A percentile compares a stretch with the other conserved stretches of the same genome.
Evolutionary conservation across 2,888 invertebrate species (phyloP).

Genomic region (Iphiclides podalirius): DNA sequence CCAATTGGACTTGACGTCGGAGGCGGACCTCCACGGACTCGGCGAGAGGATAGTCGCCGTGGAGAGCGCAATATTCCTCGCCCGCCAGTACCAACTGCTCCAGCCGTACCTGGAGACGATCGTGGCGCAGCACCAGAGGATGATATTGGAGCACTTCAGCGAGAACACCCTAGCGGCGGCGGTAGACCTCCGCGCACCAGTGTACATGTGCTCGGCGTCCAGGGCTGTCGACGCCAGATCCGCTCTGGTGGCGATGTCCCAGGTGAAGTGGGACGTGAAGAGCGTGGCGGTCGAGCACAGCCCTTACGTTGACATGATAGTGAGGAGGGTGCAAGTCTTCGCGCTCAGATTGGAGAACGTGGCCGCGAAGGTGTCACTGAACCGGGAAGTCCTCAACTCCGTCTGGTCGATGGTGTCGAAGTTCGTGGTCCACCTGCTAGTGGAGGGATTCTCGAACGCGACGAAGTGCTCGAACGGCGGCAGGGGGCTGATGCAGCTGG

Average conservation of each 20-base stretch:
- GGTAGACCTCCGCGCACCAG: slow-evolving; percentile 88
- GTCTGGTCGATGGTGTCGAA: slow-evolving; percentile 95
- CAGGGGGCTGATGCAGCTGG: slow-evolving; percentile 97
- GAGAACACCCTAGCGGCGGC: slow-evolving; percentile 87
- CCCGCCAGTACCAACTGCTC: slow-evolving; percentile 91
- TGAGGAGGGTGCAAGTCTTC: slow-evolving; percentile 88
- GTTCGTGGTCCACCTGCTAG: slow-evolving; percentile 91
- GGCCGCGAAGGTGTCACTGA: slow-evolving; percentile 84
- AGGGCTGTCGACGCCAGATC: slow-evolving; percentile 88
- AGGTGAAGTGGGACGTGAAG: slow-evolving; percentile 96
- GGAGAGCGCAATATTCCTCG: slow-evolving; percentile 94
- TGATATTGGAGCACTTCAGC: slow-evolving; percentile 85
- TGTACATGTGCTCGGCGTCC: slow-evolving; percentile 92
- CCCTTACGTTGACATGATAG: slow-evolving; percentile 89
- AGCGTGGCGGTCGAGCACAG: slow-evolving; percentile 97
- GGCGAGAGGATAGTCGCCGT: slow-evolving; percentile 93
- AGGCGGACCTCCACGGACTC: slow-evolving; percentile 89
- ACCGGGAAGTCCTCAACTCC: slow-evolving; percentile 83
- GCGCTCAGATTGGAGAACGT: slow-evolving; percentile 88
- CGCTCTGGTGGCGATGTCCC: slow-evolving; percentile 91
- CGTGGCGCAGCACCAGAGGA: slow-evolving; percentile 85
- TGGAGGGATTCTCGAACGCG: slow-evolving; percentile 95
- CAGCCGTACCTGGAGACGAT: slow-evolving; percentile 92
- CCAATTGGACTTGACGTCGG: slow-evolving; percentile 56
- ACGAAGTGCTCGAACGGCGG: slow-evolving; percentile 98